These are phyloP conservation scores for Hyphantria cunea DNA, from an alignment of 1,140 invertebrate species.

Conservation along the genomic window DNA sequence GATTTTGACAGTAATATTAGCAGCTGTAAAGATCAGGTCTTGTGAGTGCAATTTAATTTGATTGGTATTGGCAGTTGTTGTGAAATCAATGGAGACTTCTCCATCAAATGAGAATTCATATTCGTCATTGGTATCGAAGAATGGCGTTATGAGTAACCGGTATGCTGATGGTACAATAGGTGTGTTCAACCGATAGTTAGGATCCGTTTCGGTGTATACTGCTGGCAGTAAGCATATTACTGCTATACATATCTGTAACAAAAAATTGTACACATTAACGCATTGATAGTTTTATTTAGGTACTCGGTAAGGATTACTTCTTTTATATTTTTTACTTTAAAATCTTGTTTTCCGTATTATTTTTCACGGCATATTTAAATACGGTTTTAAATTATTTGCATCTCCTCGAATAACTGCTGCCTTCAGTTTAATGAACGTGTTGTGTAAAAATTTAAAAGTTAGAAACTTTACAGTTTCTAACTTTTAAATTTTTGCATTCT, in stretches of 20 bases:
- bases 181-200: slow-evolving; percentile 83
- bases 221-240: slow-evolving; percentile 17
- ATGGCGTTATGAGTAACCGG: slow-evolving; percentile 83
- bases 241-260: slow-evolving; percentile 30
- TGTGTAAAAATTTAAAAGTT: too few relatives aligned
- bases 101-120: slow-evolving; percentile 84
- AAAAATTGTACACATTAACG: too few relatives aligned
- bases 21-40: slow-evolving; percentile 79
- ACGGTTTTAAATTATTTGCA: too few relatives aligned
- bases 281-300: too few relatives aligned
- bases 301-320: too few relatives aligned
- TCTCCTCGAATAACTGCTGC: too few relatives aligned
- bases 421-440: too few relatives aligned
- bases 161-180: slow-evolving; percentile 85
- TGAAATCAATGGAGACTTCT: slow-evolving; percentile 81
- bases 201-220: slow-evolving; percentile 34
- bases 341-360: too few relatives aligned
- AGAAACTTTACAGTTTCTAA: too few relatives aligned
- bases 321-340: too few relatives aligned
- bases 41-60: slow-evolving; percentile 85
- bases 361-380: too few relatives aligned
- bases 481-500: too few relatives aligned
- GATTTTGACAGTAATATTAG: slow-evolving; percentile 57
- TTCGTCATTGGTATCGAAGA: slow-evolving; percentile 79
- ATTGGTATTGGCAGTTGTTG: slow-evolving; percentile 47